Conservation (phyloP, 2,113 vertebrate genomes). For the Neodontobutis hainanensis region DNA sequence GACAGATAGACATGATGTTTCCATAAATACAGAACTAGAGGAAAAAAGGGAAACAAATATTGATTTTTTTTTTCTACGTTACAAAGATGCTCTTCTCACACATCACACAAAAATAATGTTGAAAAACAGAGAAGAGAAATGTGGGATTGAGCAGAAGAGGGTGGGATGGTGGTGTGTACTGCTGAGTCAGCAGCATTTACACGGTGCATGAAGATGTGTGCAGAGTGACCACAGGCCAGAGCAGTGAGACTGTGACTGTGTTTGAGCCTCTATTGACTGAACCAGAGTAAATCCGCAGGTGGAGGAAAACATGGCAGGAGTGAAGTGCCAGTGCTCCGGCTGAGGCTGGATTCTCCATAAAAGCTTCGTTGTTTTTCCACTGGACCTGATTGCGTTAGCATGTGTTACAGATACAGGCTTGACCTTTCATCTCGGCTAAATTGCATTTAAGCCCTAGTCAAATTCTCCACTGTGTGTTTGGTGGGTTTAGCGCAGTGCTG, state of each 20-base stretch:
- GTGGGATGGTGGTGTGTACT: constrained; percentile 10
- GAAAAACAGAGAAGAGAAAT: constrained; percentile 18
- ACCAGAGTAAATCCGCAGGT: constrained; percentile 30
- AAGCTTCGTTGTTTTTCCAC: background rate
- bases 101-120: constrained; percentile 13
- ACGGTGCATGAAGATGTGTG: constrained; percentile 23
- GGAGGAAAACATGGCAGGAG: constrained; percentile 18
- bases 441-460: constrained; percentile 30
- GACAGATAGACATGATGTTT: too few species aligned
- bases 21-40: background rate
- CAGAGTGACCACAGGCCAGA: constrained; percentile 25
- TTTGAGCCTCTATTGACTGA: constrained; percentile 18
- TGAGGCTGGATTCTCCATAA: background rate
- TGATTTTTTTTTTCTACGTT: background rate
- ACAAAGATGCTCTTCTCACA: constrained; percentile 14
- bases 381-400: constrained; percentile 1
- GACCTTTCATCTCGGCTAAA: constrained; percentile 25
- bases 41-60: constrained; percentile 1
- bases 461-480: constrained; percentile 56
- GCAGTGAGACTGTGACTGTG: constrained; percentile 25
- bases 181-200: constrained; percentile 37
- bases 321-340: constrained; percentile 3
- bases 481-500: constrained; percentile 55
- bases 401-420: constrained; percentile 17
- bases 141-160: constrained; percentile 19